phyloP scores from a whole-genome alignment of 2,797 vertebrate genomes.

The Chaenodraco wilsoni region DNA sequence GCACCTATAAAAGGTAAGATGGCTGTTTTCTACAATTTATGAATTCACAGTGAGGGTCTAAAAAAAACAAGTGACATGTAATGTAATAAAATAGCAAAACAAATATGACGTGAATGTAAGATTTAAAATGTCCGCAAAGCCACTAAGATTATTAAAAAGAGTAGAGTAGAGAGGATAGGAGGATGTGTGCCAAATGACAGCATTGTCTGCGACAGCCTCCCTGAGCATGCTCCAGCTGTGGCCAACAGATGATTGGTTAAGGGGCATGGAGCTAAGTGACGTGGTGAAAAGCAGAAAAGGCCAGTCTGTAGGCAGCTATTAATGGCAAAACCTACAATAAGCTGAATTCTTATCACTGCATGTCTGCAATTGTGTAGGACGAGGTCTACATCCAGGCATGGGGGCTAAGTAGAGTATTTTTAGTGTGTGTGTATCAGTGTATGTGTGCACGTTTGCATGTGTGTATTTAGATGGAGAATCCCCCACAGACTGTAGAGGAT shows the following conservation, averaged over 20 bases:
- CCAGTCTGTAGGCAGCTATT: slow-evolving; percentile 46
- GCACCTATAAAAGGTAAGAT: not conserved
- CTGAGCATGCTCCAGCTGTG: slow-evolving; percentile 49
- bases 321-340: slow-evolving; percentile 56
- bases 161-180: slow-evolving; percentile 5
- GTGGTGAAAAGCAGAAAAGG: slow-evolving; percentile 36
- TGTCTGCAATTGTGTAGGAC: not conserved
- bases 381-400: slow-evolving; percentile 1
- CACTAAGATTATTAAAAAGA: slow-evolving; percentile 1
- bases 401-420: not conserved
- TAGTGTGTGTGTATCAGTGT: slow-evolving; percentile 14
- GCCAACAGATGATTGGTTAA: slow-evolving; percentile 52
- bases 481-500: slow-evolving; percentile 47
- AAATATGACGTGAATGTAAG: not conserved
- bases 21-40: not conserved
- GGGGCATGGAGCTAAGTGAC: slow-evolving; percentile 45
- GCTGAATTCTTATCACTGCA: slow-evolving; percentile 31
- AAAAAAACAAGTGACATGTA: not conserved
- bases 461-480: slow-evolving; percentile 43
- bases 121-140: not conserved
- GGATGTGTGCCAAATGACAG: slow-evolving; percentile 18
- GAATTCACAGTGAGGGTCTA: not conserved
- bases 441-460: slow-evolving; percentile 3
- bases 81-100: not conserved
- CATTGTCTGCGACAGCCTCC: slow-evolving; percentile 5